A percentile compares a stretch with the other conserved stretches of the same genome.
phyloP scores from a whole-genome alignment of 2,888 invertebrate genomes.

The Thera obeliscata region DNA sequence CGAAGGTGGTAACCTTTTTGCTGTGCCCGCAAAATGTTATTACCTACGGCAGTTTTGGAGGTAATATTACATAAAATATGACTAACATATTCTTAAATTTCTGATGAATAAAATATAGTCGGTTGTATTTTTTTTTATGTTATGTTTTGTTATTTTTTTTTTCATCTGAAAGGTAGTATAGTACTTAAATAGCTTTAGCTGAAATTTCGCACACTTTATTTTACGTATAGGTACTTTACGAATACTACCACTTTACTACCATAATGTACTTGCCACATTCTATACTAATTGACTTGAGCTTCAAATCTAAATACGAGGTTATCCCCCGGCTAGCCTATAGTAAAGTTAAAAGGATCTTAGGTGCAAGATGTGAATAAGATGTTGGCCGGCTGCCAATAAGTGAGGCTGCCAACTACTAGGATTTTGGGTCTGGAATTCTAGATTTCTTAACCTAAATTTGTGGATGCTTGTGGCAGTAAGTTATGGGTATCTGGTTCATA shows the following conservation, averaged over 20 bases:
- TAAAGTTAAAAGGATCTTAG: conserved; percentile 1
- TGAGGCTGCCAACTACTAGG: conserved; percentile 22
- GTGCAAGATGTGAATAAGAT: conserved; percentile 10
- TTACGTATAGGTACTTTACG: too few species aligned
- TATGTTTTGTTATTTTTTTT: too few species aligned
- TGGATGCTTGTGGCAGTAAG: conserved; percentile 17
- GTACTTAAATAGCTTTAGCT: too few species aligned
- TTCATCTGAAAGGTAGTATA: too few species aligned
- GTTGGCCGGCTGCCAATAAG: conserved; percentile 25
- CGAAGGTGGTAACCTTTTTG: not conserved
- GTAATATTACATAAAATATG: not conserved
- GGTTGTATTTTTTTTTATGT: not conserved
- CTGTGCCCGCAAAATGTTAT: not conserved
- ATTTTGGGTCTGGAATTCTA: conserved; percentile 23
- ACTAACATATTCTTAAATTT: not conserved
- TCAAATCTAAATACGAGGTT: not conserved
- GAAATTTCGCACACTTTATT: too few species aligned
- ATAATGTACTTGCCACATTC: too few species aligned
- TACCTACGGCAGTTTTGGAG: conserved; percentile 1
- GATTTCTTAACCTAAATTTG: conserved; percentile 24
- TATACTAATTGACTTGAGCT: not conserved
- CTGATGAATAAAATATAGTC: not conserved
- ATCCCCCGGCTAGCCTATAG: not conserved
- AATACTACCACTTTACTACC: too few species aligned
- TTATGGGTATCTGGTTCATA: conserved; percentile 12